Evolutionary conservation across 2,113 vertebrate genomes (phyloP).

Genomic region (Symphodus melops): DNA sequence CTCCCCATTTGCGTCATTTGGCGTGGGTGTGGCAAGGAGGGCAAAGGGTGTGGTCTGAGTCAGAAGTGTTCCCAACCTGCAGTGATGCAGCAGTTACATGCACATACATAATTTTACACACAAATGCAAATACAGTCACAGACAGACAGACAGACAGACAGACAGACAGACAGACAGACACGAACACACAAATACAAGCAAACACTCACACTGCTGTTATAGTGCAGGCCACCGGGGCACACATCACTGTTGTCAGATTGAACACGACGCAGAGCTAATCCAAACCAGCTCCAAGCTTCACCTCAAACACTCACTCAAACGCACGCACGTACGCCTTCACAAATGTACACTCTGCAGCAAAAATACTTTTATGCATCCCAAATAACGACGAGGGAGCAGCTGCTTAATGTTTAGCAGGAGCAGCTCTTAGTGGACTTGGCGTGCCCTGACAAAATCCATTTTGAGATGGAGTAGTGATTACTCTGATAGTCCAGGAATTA

Average conservation of each 20-base stretch:
- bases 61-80: slow-evolving; percentile 81
- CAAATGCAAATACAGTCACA: slow-evolving; percentile 13
- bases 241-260: slow-evolving; percentile 80
- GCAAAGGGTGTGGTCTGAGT: slow-evolving; percentile 62
- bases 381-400: slow-evolving; percentile 83
- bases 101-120: slow-evolving; percentile 1
- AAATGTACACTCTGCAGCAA: slow-evolving; percentile 26
- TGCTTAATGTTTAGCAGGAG: slow-evolving; percentile 81
- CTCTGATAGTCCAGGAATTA: slow-evolving; percentile 83
- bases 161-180: slow-evolving; percentile 25
- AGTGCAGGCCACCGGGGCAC: slow-evolving; percentile 59
- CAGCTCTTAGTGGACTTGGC: slow-evolving; percentile 83
- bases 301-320: slow-evolving; percentile 10
- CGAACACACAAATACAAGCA: slow-evolving; percentile 9
- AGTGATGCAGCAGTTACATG: slow-evolving; percentile 56
- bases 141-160: slow-evolving; percentile 25
- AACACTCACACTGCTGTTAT: slow-evolving; percentile 43
- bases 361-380: slow-evolving; percentile 44
- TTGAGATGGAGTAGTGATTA: slow-evolving; percentile 85
- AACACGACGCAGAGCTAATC: slow-evolving; percentile 80
- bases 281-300: slow-evolving; percentile 71
- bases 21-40: slow-evolving; percentile 63
- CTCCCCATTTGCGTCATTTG: slow-evolving; percentile 67
- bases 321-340: slow-evolving; percentile 11
- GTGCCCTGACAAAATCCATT: slow-evolving; percentile 87